Evolutionary conservation across 1,140 invertebrate species (phyloP).

Genomic region (Melitaea cinxia): DNA sequence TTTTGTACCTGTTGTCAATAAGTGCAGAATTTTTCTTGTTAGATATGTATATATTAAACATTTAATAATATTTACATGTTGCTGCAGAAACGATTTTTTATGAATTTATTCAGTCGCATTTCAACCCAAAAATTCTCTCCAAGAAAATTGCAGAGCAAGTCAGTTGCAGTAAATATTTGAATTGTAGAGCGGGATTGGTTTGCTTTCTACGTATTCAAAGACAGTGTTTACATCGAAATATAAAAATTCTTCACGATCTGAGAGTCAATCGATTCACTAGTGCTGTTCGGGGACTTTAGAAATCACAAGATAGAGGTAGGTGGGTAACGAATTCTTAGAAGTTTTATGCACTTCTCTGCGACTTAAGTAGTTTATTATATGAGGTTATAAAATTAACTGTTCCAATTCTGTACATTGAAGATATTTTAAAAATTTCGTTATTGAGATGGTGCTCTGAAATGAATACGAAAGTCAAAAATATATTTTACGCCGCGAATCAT

Average conservation of each 20-base stretch:
- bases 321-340: conserved; percentile 30
- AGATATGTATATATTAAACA: not conserved
- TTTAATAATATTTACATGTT: conserved; percentile 28
- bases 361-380: not conserved
- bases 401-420: no score
- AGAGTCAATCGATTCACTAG: conserved; percentile 38
- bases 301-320: conserved; percentile 24
- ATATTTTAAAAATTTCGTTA: no score
- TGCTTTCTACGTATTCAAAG: conserved; percentile 68
- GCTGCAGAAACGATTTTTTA: conserved; percentile 29
- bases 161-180: conserved; percentile 76
- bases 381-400: not conserved
- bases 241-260: conserved; percentile 63
- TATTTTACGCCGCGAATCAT: no score
- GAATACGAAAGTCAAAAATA: no score
- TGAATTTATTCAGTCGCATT: conserved; percentile 51
- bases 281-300: conserved; percentile 33
- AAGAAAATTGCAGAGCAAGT: conserved; percentile 68
- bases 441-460: no score
- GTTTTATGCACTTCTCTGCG: not conserved
- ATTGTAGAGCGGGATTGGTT: conserved; percentile 78
- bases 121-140: conserved; percentile 53
- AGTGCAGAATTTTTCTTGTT: not conserved
- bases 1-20: not conserved
- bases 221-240: conserved; percentile 69